Percentiles rank a stretch among this genome's conserved stretches.
These are phyloP conservation scores for Thamnophis elegans DNA, from an alignment of 2,797 vertebrate species.

Conservation along the genomic window DNA sequence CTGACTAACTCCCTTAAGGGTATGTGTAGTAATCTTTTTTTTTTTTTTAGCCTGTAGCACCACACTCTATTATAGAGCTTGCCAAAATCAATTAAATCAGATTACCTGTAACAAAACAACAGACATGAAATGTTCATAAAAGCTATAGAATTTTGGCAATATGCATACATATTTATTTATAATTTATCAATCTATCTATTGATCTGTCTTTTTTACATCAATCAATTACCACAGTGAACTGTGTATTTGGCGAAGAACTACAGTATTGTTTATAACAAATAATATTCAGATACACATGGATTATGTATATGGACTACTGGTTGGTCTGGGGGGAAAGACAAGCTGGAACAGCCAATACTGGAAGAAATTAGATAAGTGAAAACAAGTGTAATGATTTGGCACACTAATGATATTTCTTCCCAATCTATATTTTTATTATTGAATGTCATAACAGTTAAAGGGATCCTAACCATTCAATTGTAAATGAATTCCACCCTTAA, in stretches of 20 bases:
- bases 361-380: neutral
- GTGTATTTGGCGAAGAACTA: neutral
- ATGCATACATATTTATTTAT: neutral
- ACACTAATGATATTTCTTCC: neutral
- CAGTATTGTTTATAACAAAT: neutral
- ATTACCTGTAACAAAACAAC: neutral
- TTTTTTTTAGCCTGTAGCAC: neutral
- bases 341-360: neutral
- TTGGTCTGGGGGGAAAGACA: neutral
- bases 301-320: neutral
- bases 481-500: neutral
- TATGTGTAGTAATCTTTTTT: neutral
- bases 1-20: neutral
- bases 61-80: neutral
- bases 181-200: neutral
- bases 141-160: neutral
- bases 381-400: neutral
- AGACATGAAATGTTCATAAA: neutral
- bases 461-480: neutral
- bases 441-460: neutral
- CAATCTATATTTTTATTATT: neutral
- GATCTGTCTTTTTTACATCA: neutral
- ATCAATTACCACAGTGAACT: neutral
- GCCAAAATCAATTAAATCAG: neutral
- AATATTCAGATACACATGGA: neutral